These are phyloP conservation scores for Sepioteuthis lessoniana DNA, from an alignment of 2,888 invertebrate species.

Conservation along the genomic window DNA sequence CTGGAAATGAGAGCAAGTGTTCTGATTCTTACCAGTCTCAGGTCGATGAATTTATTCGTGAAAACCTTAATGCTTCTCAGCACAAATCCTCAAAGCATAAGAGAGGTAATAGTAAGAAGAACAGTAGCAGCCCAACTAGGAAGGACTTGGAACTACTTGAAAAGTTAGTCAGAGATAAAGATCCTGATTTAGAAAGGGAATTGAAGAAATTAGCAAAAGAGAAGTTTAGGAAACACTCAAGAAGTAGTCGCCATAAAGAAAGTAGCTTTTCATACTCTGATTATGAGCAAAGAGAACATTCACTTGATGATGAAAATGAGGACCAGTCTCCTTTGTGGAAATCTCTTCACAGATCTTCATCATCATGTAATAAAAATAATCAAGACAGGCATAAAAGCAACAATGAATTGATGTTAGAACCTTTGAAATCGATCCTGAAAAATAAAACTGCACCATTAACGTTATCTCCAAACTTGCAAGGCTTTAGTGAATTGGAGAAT, in stretches of 20 bases:
- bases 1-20: not conserved
- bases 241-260: not conserved
- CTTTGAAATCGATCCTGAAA: too few relatives aligned
- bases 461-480: too few relatives aligned
- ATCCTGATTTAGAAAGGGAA: constrained; percentile 10
- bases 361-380: not conserved
- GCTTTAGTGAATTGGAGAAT: too few relatives aligned
- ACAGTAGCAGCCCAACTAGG: not conserved
- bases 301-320: not conserved
- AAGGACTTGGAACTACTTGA: constrained; percentile 24
- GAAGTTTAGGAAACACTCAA: not conserved
- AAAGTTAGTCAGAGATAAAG: not conserved
- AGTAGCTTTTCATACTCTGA: not conserved
- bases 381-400: not conserved
- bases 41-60: not conserved
- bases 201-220: constrained; percentile 17
- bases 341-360: not conserved
- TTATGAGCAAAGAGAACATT: not conserved
- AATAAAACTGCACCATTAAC: too few relatives aligned
- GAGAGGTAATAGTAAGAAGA: too few relatives aligned
- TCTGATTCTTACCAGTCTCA: not conserved
- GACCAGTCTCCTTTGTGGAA: not conserved
- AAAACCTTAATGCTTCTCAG: not conserved
- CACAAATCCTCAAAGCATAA: constrained; percentile 23
- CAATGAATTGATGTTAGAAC: too few relatives aligned